Evolutionary conservation across 2,113 vertebrate species (phyloP).

Genomic region (Pseudorhombus dupliciocellatus): DNA sequence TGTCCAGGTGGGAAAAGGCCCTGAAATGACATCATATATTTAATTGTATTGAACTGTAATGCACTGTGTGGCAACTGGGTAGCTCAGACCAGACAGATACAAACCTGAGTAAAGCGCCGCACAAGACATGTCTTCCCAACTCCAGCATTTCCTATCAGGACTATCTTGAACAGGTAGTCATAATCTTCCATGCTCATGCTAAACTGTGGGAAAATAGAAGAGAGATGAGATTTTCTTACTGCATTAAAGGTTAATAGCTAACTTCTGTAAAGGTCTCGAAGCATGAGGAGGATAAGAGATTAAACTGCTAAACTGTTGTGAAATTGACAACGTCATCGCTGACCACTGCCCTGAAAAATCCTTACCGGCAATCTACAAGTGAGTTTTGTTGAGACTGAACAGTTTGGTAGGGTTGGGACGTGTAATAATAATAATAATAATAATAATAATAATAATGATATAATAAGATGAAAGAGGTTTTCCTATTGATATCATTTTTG

Average conservation of each 20-base stretch:
- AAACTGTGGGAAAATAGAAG: constrained; percentile 76
- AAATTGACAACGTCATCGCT: too few relatives aligned
- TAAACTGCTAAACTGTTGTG: too few relatives aligned
- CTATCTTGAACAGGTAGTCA: constrained; percentile 99
- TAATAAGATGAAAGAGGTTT: too few relatives aligned
- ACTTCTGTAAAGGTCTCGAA: too few relatives aligned
- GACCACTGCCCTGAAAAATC: too few relatives aligned
- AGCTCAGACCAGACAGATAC: constrained; percentile 32
- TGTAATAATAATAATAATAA: too few relatives aligned
- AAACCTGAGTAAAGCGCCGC: constrained; percentile 97
- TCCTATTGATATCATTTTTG: too few relatives aligned
- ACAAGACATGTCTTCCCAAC: constrained; percentile 99
- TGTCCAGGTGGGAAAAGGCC: constrained; percentile 98
- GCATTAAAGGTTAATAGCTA: background rate
- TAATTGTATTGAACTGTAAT: background rate
- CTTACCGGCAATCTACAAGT: too few relatives aligned
- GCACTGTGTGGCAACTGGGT: background rate
- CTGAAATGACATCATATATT: constrained; percentile 67
- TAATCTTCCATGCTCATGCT: constrained; percentile 99
- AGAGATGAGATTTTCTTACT: background rate
- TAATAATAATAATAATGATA: too few relatives aligned
- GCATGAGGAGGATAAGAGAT: too few relatives aligned
- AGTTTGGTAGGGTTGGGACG: too few relatives aligned
- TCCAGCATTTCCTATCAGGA: constrained; percentile 99
- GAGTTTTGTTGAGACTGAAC: too few relatives aligned